Conservation (phyloP, 2,888 invertebrate genomes). For the Atrina japonica region DNA sequence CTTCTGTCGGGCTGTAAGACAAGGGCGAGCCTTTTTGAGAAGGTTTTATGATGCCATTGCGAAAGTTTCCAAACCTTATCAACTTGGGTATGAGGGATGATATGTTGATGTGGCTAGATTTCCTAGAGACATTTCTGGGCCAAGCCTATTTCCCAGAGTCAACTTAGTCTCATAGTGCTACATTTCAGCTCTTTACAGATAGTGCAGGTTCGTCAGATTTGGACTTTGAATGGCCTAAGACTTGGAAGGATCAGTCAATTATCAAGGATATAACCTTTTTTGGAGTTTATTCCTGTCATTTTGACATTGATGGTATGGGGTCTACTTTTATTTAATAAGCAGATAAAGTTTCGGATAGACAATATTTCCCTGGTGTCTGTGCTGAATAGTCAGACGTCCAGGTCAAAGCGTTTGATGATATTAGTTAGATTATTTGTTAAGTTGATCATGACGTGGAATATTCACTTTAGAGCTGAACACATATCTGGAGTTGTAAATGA, state of each 20-base stretch:
- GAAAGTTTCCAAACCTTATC: conserved; percentile 35
- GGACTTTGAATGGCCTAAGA: background rate
- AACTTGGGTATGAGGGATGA: background rate
- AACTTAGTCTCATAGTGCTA: background rate
- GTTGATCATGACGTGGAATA: background rate
- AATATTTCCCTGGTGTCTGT: conserved; percentile 10
- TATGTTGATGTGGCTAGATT: background rate
- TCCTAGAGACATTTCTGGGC: conserved; percentile 7
- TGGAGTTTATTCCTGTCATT: too few species aligned
- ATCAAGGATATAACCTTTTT: too few species aligned
- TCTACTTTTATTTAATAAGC: too few species aligned
- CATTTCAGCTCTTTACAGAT: conserved; percentile 8
- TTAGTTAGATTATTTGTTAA: conserved; percentile 14
- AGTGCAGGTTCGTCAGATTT: background rate
- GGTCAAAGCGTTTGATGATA: conserved; percentile 26
- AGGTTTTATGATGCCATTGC: conserved; percentile 34
- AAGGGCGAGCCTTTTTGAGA: conserved; percentile 36
- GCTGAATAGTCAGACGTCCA: conserved; percentile 8
- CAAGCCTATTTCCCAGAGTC: background rate
- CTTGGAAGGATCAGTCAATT: too few species aligned
- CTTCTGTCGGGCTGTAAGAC: conserved; percentile 30
- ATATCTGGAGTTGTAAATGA: background rate
- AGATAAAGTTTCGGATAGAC: conserved; percentile 2
- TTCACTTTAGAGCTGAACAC: conserved; percentile 8
- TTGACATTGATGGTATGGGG: too few species aligned